A percentile compares a stretch with the other conserved stretches of the same genome.
These are phyloP conservation scores for Leontocebus nigricollis DNA, from an alignment of 2,797 vertebrate genomes.

Conservation along the genomic window DNA sequence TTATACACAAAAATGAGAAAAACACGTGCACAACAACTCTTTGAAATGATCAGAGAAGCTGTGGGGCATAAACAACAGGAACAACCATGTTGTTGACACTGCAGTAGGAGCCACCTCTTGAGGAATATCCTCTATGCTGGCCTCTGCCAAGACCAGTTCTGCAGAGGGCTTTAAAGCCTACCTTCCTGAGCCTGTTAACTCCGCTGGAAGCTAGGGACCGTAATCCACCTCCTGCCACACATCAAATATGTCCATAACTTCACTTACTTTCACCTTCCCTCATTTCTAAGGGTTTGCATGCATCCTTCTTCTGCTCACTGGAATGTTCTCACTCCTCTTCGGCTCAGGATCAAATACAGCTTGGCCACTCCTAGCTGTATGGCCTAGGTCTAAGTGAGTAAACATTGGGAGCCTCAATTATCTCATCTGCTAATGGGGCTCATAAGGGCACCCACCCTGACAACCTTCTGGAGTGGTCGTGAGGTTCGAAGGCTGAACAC, in stretches of 20 bases:
- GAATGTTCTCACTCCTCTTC: neutral
- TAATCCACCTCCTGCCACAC: neutral
- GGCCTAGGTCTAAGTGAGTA: neutral
- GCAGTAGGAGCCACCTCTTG: neutral
- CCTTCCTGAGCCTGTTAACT: neutral
- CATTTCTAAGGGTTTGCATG: neutral
- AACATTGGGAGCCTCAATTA: neutral
- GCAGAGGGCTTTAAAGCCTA: neutral
- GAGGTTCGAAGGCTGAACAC: neutral
- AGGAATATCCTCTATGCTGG: neutral
- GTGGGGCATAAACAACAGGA: neutral
- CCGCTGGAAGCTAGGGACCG: neutral
- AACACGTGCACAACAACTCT: neutral
- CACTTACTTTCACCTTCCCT: neutral
- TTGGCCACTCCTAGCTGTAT: neutral
- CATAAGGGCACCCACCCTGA: neutral
- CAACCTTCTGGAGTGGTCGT: neutral
- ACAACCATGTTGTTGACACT: neutral
- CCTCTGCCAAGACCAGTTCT: neutral
- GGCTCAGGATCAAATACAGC: neutral
- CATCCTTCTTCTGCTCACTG: neutral
- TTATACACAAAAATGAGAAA: neutral
- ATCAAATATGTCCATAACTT: neutral
- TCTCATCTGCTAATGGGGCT: neutral
- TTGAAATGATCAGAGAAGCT: slow-evolving; percentile 11